Conservation (phyloP, 2,113 vertebrate species). For the Pterocles orientalis region DNA sequence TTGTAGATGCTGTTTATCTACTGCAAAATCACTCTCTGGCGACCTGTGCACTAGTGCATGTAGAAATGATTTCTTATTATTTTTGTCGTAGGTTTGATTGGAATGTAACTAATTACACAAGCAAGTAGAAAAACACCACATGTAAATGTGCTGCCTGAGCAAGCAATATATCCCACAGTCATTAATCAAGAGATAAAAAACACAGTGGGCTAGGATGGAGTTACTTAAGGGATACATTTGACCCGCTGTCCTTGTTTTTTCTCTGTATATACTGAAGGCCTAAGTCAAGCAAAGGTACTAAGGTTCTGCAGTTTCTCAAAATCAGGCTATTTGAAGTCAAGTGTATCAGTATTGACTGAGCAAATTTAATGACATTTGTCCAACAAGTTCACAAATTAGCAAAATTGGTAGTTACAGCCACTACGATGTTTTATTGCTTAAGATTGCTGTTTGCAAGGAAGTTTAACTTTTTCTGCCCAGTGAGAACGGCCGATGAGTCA, state of each 20-base stretch:
- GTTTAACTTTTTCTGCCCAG: background rate
- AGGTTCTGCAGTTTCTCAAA: background rate
- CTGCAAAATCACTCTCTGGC: conserved; percentile 49
- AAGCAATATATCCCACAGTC: conserved; percentile 9
- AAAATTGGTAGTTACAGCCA: background rate
- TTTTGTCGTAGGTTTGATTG: conserved; percentile 69
- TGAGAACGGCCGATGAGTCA: background rate
- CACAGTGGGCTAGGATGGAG: background rate
- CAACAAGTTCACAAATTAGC: background rate
- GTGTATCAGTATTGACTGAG: background rate
- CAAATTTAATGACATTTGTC: background rate
- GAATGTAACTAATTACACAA: conserved; percentile 61
- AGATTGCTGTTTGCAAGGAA: background rate
- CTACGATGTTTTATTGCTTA: background rate
- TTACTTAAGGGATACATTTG: conserved; percentile 13
- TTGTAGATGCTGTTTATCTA: conserved; percentile 20
- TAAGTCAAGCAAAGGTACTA: background rate
- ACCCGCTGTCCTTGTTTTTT: background rate
- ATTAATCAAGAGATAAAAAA: conserved; percentile 60
- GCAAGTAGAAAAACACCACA: conserved; percentile 7
- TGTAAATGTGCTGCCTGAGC: conserved; percentile 16
- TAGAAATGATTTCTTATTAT: conserved; percentile 67
- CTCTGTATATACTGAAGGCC: background rate
- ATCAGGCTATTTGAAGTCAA: background rate
- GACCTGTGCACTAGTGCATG: background rate